A percentile compares a stretch with the other conserved stretches of the same genome.
Conservation (phyloP, 2,113 vertebrate genomes). For the Tupaia tana region DNA sequence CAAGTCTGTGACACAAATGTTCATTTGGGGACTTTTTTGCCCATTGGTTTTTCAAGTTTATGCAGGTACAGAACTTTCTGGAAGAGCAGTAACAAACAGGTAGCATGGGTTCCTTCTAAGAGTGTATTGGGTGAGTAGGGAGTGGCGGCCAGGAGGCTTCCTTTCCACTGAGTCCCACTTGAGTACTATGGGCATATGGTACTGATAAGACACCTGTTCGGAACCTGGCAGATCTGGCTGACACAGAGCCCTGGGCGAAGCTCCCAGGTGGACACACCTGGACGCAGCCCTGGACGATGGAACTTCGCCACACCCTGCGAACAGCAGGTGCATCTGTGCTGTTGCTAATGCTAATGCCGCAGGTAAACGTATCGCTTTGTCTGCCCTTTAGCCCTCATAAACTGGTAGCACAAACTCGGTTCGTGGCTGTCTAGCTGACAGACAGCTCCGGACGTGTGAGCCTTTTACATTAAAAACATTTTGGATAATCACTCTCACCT, state of each 20-base stretch:
- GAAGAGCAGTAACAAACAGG: not conserved
- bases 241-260: not conserved
- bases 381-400: too few relatives aligned
- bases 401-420: not conserved
- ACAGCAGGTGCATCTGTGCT: not conserved
- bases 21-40: not conserved
- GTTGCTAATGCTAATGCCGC: not conserved
- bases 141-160: not conserved
- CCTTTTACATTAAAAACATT: not conserved
- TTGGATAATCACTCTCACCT: not conserved
- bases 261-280: not conserved
- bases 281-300: not conserved
- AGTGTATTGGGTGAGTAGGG: not conserved
- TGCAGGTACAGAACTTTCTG: not conserved
- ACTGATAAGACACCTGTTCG: not conserved
- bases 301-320: not conserved
- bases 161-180: not conserved
- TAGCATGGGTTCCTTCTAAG: not conserved
- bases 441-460: not conserved
- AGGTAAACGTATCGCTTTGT: not conserved
- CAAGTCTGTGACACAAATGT: not conserved
- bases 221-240: not conserved
- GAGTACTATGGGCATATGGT: not conserved
- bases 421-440: not conserved
- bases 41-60: not conserved